Evolutionary conservation across 2,113 vertebrate genomes (phyloP), one percentile per base, ranked within the genome.

Genomic region (Pristiophorus japonicus): DNA sequence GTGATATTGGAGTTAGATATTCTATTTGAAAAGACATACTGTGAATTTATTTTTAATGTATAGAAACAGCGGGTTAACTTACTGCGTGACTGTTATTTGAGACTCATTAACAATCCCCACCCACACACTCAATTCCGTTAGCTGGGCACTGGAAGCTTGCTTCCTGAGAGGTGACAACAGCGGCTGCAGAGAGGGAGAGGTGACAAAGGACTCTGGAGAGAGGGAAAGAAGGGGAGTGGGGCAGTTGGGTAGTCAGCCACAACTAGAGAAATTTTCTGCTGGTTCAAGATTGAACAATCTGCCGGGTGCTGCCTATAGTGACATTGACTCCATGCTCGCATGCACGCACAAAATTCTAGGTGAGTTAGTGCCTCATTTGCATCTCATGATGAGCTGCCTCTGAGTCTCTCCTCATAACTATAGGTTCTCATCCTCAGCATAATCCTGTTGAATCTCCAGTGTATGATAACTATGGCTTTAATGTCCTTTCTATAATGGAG

Each of bases 101-200:
- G 16, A 92, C 5, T 92, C 88, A 92, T 92, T 92, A 92, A 63
- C 38, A 63, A 38, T 92, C 59, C 7, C 62, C 59, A 65, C 59
- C 55, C 88, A 92, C 88, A n/a, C 88, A 92, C 88, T 91, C 55
- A 91, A 91, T 38, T 63, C 88, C 14, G 4, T 62, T 91, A 38
- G 34, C n/a, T 91, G 51, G 55, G 27, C 55, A 5, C 8, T 87
- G 45, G 84, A 47, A 87, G 45, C 45, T 34, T 73, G 42, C 22
- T n/a, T 91, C 20, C 16, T 20, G 18, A 92, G n/a, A 38, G 88
- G 59, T 92, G 62, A 92, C 7, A 92, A 38, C 34, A 63, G 12
- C n/a, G 38, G 7, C 59, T 63, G 16, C 14, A n/a, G 22, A 51
- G 24, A 87, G 45, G 45, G 11, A 12, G 47, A 88, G 85, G 27